These are phyloP conservation scores for Osmoderma eremita DNA, from an alignment of 2,888 invertebrate genomes.

Conservation along the genomic window DNA sequence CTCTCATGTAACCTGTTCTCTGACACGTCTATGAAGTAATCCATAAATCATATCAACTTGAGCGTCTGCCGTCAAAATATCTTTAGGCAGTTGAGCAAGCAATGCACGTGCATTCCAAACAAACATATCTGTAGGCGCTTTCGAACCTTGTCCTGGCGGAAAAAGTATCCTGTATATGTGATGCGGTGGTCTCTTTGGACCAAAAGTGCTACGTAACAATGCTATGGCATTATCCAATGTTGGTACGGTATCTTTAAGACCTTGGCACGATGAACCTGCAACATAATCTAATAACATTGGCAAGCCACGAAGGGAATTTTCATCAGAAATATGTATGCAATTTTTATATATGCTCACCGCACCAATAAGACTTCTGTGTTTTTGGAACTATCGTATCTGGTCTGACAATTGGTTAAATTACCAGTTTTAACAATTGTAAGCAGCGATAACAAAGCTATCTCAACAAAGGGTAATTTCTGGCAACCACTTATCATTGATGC, in stretches of 20 bases:
- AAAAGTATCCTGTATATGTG: background rate
- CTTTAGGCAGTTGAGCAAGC: background rate
- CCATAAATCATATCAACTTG: background rate
- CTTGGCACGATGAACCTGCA: background rate
- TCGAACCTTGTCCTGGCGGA: background rate
- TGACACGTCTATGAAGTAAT: background rate
- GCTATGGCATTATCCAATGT: background rate
- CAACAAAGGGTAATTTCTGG: too few species aligned
- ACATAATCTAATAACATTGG: background rate
- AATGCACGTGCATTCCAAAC: background rate
- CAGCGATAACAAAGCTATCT: too few species aligned
- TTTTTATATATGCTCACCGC: background rate
- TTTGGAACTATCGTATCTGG: background rate
- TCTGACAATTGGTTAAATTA: background rate
- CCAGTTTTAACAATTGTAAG: too few species aligned
- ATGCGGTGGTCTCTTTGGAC: background rate
- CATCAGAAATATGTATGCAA: background rate
- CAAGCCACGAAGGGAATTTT: slow-evolving; percentile 1
- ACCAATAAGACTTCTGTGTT: background rate
- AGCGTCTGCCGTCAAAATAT: background rate
- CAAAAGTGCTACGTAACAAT: background rate
- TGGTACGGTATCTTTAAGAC: background rate
- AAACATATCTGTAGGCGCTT: background rate
- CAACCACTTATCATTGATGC: too few species aligned
- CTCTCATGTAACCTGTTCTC: background rate